Evolutionary conservation across 2,888 invertebrate genomes (phyloP), one percentile per base, ranked within the genome.

Genomic region (Atherix ibis): DNA sequence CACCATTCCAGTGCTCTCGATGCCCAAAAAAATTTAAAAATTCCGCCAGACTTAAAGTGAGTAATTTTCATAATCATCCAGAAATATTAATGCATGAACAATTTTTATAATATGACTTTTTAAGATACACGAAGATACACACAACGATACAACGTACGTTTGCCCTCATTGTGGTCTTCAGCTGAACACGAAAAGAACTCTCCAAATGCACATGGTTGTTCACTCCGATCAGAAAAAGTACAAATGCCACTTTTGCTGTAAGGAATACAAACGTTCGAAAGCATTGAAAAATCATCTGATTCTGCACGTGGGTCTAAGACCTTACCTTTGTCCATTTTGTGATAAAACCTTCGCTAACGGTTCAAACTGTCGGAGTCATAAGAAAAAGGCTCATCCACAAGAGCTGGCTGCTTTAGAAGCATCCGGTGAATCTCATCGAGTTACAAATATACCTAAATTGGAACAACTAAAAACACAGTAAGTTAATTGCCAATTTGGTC

Each of bases 181-280:
- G 36, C 47, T 65, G 2, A 63, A 63, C 31, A 65, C 65, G 3
- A 52, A 61, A 4, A 51, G 65, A n/a, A 65, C 65, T 0, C 50
- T 65, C 3, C 51, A 59, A 30, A 63, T 62, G 55, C 65, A 65
- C 42, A 54, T 63, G 39, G 41, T 57, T 13, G 56, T 58, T 0
- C 59, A 60, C 39, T 54, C 56, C 9, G 55, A 60, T 39, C 48
- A 48, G 8, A 55, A 56, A 22, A 52, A 53, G 29, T 53, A 46
- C 30, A 59, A 60, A 40, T 60, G 59, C 36, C 50, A 56, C 36
- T 54, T 52, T 10, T 60, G 59, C 31, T 52, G 48, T 5, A 52
- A 52, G 3, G 51, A 53, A n/a, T 62, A 57, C 35, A 62, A 62
- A 31, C 49, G 61, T 3, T 50, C 56, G 5, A 62, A 62, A 37